Evolutionary conservation across 2,888 invertebrate genomes (phyloP), one percentile per base, ranked within the genome.

Genomic region (Mythimna ferrago): DNA sequence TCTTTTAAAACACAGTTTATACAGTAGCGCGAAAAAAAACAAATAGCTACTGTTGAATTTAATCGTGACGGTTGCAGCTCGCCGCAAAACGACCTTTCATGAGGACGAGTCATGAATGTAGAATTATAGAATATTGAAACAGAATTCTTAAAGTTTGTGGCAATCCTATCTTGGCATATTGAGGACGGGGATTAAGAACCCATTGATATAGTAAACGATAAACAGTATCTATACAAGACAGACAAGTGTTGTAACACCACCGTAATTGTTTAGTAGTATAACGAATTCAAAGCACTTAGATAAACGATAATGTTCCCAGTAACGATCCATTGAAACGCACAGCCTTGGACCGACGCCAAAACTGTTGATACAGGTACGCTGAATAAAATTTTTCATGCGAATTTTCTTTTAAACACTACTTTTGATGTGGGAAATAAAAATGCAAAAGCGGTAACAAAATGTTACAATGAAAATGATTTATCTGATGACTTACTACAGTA

Each of bases 271-370:
- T 63, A 78, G 75, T 79, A 82, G 80, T 85, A 70, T 85, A 86
- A 73, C 82, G 82, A 84, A 86, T 88, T 83, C 75, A 81, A 83
- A 82, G 78, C 83, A 86, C 85, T 86, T 80, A 84, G 83, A 88
- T 86, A 87, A 87, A 88, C 86, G 88, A 86, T 89, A 87, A 90
- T 85, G 81, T 81, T 87, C 82, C 80, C 82, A 83, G 87, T 90
- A 93, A 93, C 89, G 92, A 93, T 89, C 89, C 88, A 90, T 91
- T 92, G 89, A 93, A 90, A 91, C 87, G 89, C 89, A 88, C 81
- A 93, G 89, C 92, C 92, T 93, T 94, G 94, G 94, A 90, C 71
- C 74, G 68, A 85, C 78, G 93, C 94, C 94, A 94, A 91, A 88
- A 84, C 84, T 80, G 84, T 87, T 84, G 80, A 87, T 91, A 86